Conservation (phyloP, 2,797 vertebrate genomes). For the Chrosomus eos region DNA sequence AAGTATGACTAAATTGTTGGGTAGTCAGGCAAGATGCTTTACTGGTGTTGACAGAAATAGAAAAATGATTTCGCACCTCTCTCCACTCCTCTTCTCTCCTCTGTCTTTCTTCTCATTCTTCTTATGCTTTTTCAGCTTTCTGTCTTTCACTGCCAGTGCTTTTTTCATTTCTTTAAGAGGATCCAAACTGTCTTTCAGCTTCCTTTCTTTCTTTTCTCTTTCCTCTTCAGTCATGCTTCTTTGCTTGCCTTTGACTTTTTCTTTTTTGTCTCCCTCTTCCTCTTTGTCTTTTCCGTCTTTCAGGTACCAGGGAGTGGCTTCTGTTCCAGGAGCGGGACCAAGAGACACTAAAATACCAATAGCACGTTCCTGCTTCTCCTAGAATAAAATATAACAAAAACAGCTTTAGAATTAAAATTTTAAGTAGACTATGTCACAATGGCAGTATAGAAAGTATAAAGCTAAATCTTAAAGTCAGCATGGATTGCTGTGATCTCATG, state of each 20-base stretch:
- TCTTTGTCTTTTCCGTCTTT: slow-evolving; percentile 67
- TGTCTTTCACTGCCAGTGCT: slow-evolving; percentile 74
- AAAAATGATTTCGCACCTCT: slow-evolving; percentile 62
- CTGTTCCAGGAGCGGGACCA: slow-evolving; percentile 83
- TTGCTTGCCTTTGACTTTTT: slow-evolving; percentile 57
- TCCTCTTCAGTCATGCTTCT: slow-evolving; percentile 74
- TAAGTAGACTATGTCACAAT: neutral
- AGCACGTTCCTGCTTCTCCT: slow-evolving; percentile 88
- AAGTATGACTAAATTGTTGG: slow-evolving; percentile 10
- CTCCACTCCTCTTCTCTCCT: slow-evolving; percentile 61
- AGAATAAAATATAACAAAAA: neutral
- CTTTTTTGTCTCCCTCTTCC: slow-evolving; percentile 57
- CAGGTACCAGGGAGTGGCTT: slow-evolving; percentile 89
- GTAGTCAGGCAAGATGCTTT: slow-evolving; percentile 5
- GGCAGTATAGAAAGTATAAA: neutral
- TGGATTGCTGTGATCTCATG: neutral
- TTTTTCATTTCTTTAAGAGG: slow-evolving; percentile 84
- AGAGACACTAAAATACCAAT: slow-evolving; percentile 89
- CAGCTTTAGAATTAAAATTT: neutral
- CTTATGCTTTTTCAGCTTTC: slow-evolving; percentile 70
- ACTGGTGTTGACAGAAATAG: neutral
- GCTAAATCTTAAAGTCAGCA: neutral
- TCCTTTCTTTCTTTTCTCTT: slow-evolving; percentile 80
- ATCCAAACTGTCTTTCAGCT: slow-evolving; percentile 83
- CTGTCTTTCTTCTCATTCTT: slow-evolving; percentile 64